phyloP scores from a whole-genome alignment of 2,113 vertebrate species.

The Larimichthys polyactis region DNA sequence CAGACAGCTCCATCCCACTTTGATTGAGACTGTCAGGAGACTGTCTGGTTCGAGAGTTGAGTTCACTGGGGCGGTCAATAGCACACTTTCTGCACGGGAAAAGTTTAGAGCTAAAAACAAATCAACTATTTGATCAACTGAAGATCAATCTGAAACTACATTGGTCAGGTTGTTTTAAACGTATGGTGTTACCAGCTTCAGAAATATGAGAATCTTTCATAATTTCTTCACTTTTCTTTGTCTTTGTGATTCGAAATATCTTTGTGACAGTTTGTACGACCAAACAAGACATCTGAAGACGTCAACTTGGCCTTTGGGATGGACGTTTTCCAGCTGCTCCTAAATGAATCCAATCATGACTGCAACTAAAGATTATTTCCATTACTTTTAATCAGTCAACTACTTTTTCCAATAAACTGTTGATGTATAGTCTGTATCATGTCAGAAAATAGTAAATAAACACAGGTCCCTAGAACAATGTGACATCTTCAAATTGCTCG shows the following conservation, averaged over 20 bases:
- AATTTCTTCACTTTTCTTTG: neutral
- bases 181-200: neutral
- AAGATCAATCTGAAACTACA: neutral
- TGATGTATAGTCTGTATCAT: neutral
- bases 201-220: neutral
- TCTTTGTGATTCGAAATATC: neutral
- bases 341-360: neutral
- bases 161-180: neutral
- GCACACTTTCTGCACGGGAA: neutral
- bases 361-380: neutral
- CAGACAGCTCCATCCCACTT: neutral
- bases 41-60: slow-evolving; percentile 20
- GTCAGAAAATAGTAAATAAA: neutral
- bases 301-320: too few species aligned
- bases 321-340: neutral
- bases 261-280: neutral
- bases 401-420: neutral
- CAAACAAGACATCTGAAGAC: too few species aligned
- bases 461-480: neutral
- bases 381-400: neutral
- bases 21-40: slow-evolving; percentile 5
- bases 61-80: slow-evolving; percentile 1
- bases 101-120: neutral
- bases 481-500: neutral
- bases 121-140: neutral